Conservation (phyloP, 2,113 vertebrate genomes). For the Pteruthius melanotis region DNA sequence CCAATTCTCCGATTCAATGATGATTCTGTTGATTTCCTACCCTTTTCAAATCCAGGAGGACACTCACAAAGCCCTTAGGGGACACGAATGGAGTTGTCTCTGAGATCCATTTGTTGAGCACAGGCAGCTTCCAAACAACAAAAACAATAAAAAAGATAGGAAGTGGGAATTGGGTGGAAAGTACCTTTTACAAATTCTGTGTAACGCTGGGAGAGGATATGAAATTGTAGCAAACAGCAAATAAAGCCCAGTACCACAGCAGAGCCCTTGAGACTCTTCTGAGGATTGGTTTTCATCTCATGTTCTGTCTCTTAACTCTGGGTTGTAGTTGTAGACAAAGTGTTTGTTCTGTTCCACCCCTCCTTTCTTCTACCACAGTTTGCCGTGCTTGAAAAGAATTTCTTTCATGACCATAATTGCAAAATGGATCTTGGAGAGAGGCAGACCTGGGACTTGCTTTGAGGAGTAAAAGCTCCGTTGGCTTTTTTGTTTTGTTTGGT, state of each 20-base stretch:
- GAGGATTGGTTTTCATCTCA: not conserved
- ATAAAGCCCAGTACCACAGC: not conserved
- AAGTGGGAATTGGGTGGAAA: not conserved
- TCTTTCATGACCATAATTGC: not conserved
- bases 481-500: not conserved
- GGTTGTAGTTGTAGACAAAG: not conserved
- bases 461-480: not conserved
- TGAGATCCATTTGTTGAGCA: not conserved
- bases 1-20: not conserved
- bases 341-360: not conserved
- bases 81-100: not conserved
- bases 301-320: not conserved
- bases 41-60: not conserved
- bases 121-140: not conserved
- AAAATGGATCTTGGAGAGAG: not conserved
- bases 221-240: not conserved
- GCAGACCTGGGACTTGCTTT: not conserved
- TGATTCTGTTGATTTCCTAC: not conserved
- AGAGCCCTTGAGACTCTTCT: not conserved
- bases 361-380: not conserved
- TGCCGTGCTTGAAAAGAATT: not conserved
- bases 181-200: not conserved
- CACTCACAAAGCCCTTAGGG: not conserved
- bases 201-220: not conserved
- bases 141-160: not conserved